A percentile compares a stretch with the other conserved stretches of the same genome.
Evolutionary conservation across 2,113 vertebrate genomes (phyloP).

Genomic region (cat (Felis catus)): F.catus_Fca126_mat1.0 CM031417.1:101384501-101385000

Average conservation of each 20-base stretch:
- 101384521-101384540: not conserved
- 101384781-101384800: slow-evolving; percentile 29
- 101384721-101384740: not conserved
- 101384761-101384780: not conserved
- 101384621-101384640: not conserved
- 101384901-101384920: not conserved
- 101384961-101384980: not conserved
- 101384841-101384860: not conserved
- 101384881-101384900: not conserved
- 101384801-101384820: not conserved
- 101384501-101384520: not conserved
- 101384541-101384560: not conserved
- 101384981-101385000: not conserved
- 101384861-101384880: not conserved
- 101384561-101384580: not conserved
- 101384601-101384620: not conserved
- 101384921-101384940: not conserved
- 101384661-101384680: not conserved
- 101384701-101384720: not conserved
- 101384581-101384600: slow-evolving; percentile 7
- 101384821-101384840: not conserved
- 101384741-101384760: not conserved
- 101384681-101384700: not conserved
- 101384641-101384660: not conserved
- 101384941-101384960: slow-evolving; percentile 10